phyloP scores from a whole-genome alignment of 2,113 vertebrate genomes.

The Ibidorhyncha struthersii region DNA sequence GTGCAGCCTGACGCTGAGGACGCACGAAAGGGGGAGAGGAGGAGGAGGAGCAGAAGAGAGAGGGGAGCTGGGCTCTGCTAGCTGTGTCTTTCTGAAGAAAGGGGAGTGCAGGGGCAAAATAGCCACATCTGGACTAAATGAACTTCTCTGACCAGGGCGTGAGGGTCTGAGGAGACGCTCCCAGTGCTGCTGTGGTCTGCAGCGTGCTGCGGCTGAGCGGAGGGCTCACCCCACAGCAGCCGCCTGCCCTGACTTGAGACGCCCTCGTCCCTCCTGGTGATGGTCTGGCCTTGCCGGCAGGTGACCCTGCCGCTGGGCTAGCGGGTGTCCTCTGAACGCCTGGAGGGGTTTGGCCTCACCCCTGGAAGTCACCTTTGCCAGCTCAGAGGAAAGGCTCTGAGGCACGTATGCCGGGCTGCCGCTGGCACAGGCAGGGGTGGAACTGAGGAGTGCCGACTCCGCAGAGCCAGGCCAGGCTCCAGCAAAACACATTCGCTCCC shows the following conservation, averaged over 20 bases:
- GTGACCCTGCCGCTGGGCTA: no score
- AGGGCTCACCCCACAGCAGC: neutral
- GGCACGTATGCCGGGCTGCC: neutral
- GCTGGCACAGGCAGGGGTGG: neutral
- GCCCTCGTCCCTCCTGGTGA: accelerated
- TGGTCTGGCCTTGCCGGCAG: neutral
- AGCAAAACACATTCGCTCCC: neutral
- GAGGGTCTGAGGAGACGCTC: neutral
- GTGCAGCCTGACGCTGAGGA: neutral
- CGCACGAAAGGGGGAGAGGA: no score
- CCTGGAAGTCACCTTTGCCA: neutral
- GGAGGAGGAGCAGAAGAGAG: neutral
- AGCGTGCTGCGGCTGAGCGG: neutral
- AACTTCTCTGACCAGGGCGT: accelerated
- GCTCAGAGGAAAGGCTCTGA: neutral
- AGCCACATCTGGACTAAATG: neutral
- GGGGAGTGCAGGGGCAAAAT: neutral
- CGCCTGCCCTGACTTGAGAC: neutral
- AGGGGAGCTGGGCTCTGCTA: neutral
- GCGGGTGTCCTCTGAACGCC: accelerated
- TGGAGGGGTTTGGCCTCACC: neutral
- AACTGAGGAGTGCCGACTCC: no score
- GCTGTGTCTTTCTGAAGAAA: neutral
- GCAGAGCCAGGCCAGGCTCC: neutral
- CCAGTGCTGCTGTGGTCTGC: neutral